Conservation (phyloP, 2,888 invertebrate species). For the Lepidonotus clava region DNA sequence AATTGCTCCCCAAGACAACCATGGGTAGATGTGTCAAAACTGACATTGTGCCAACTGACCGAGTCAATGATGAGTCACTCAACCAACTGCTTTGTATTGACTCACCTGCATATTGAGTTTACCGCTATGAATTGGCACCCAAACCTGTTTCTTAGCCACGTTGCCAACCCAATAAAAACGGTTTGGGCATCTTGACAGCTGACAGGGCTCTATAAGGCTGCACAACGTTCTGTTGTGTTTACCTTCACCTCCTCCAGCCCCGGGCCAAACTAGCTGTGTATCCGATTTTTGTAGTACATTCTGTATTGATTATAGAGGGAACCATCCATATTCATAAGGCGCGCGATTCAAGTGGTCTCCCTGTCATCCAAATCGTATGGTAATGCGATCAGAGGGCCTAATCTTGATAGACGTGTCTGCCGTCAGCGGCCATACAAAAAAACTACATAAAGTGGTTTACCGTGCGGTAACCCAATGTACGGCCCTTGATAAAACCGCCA, state of each 20-base stretch:
- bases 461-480: slow-evolving; percentile 19
- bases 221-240: background rate
- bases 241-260: background rate
- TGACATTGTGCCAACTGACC: background rate
- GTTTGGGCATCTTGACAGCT: background rate
- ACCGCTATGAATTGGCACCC: background rate
- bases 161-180: background rate
- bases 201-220: background rate
- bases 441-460: slow-evolving; percentile 41
- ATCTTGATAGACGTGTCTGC: slow-evolving; percentile 22
- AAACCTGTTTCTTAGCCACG: background rate
- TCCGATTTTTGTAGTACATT: slow-evolving; percentile 20
- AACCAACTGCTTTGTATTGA: background rate
- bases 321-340: slow-evolving; percentile 40
- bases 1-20: background rate
- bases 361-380: slow-evolving; percentile 42
- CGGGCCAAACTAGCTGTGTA: background rate
- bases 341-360: slow-evolving; percentile 41
- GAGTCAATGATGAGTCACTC: background rate
- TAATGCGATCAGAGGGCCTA: slow-evolving; percentile 27
- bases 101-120: background rate
- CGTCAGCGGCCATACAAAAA: background rate
- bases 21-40: background rate
- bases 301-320: slow-evolving; percentile 1
- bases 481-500: background rate